These are phyloP conservation scores for Nerophis lumbriciformis DNA, from an alignment of 2,113 vertebrate species.

Conservation along the genomic window DNA sequence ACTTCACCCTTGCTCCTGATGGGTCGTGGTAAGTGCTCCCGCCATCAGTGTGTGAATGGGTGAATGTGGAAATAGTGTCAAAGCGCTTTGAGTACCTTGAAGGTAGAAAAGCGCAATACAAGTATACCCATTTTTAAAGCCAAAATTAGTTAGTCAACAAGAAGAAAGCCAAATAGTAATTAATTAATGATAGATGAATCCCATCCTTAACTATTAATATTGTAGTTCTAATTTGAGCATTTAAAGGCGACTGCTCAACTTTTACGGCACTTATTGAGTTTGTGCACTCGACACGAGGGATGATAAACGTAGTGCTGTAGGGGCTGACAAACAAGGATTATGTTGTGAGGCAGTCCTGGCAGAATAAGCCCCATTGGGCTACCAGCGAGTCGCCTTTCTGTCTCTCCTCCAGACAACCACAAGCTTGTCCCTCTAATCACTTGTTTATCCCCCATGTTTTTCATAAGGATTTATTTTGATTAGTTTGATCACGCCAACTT, in stretches of 20 bases:
- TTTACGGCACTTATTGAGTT: slow-evolving; percentile 22
- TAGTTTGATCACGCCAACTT: slow-evolving; percentile 42
- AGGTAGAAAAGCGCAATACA: too few species aligned
- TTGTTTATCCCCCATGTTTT: slow-evolving; percentile 49
- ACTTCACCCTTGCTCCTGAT: too few species aligned
- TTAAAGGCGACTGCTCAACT: slow-evolving; percentile 28
- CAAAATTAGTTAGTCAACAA: too few species aligned
- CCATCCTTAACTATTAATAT: neutral
- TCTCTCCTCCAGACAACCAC: slow-evolving; percentile 28
- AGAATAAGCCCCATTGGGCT: slow-evolving; percentile 29
- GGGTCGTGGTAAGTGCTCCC: too few species aligned
- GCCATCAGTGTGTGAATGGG: too few species aligned
- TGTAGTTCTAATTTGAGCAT: neutral
- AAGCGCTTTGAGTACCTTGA: too few species aligned
- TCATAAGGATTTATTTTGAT: slow-evolving; percentile 49
- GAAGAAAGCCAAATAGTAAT: too few species aligned
- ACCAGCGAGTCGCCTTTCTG: slow-evolving; percentile 11
- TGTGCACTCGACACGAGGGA: slow-evolving; percentile 29
- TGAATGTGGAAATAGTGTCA: too few species aligned
- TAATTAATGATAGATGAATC: neutral
- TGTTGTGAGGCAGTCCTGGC: slow-evolving; percentile 20
- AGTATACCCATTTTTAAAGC: too few species aligned
- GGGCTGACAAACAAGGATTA: slow-evolving; percentile 48
- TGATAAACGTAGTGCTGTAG: slow-evolving; percentile 37
- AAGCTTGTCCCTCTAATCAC: slow-evolving; percentile 41